A percentile compares a stretch with the other conserved stretches of the same genome.
phyloP scores from a whole-genome alignment of 2,888 invertebrate species.

The Agrochola lota region DNA sequence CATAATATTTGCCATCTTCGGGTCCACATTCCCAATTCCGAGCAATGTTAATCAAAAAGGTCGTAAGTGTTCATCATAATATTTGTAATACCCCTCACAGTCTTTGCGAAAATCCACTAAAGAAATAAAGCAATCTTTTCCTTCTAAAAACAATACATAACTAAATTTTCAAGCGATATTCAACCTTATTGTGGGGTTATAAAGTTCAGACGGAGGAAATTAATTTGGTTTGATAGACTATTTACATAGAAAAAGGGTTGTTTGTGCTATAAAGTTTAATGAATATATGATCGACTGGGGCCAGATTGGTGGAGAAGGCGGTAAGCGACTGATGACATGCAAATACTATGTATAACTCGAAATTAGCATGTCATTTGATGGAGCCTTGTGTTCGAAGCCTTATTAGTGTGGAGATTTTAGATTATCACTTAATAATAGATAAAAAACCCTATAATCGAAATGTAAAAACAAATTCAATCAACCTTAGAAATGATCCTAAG shows the following conservation, averaged over 20 bases:
- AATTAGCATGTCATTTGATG: slow-evolving; percentile 34
- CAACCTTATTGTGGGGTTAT: slow-evolving; percentile 21
- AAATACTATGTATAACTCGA: slow-evolving; percentile 31
- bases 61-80: slow-evolving; percentile 23
- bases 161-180: slow-evolving; percentile 21
- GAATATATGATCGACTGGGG: slow-evolving; percentile 61
- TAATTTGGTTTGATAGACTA: slow-evolving; percentile 67
- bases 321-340: slow-evolving; percentile 45
- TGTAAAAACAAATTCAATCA: background rate
- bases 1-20: slow-evolving; percentile 19
- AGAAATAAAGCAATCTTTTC: slow-evolving; percentile 36
- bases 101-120: slow-evolving; percentile 30
- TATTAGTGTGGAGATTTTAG: background rate
- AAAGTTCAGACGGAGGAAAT: slow-evolving; percentile 39
- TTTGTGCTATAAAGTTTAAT: slow-evolving; percentile 74
- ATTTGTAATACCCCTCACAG: slow-evolving; percentile 23
- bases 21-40: background rate
- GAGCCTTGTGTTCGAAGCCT: slow-evolving; percentile 1
- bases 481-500: background rate
- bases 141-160: slow-evolving; percentile 27
- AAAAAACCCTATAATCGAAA: background rate
- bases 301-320: slow-evolving; percentile 32
- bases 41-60: slow-evolving; percentile 31
- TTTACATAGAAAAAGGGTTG: slow-evolving; percentile 77
- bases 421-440: background rate